Conservation (phyloP, 2,888 invertebrate genomes). For the Napeogenes inachia region DNA sequence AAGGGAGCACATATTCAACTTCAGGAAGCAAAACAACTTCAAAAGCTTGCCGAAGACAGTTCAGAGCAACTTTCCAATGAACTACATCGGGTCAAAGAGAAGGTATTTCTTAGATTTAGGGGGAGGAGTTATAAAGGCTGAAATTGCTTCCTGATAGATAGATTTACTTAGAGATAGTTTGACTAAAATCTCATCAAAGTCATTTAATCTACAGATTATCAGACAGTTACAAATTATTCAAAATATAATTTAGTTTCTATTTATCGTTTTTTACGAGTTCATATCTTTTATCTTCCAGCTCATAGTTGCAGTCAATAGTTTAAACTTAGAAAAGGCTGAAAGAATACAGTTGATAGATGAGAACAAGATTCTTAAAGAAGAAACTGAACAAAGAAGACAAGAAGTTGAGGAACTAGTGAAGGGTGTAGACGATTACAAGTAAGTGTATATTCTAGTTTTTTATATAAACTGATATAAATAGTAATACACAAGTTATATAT, state of each 20-base stretch:
- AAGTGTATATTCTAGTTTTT: constrained; percentile 24
- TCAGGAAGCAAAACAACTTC: constrained; percentile 63
- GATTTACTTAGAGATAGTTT: too few species aligned
- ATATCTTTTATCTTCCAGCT: constrained; percentile 42
- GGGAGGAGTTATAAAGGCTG: too few species aligned
- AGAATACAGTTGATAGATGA: constrained; percentile 47
- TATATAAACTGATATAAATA: background rate
- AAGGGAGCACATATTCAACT: constrained; percentile 65
- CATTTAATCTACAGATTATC: too few species aligned
- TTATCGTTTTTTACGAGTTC: background rate
- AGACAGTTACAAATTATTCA: too few species aligned
- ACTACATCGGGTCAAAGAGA: constrained; percentile 59
- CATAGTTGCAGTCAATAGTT: constrained; percentile 50
- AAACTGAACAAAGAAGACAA: constrained; percentile 43
- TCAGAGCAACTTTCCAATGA: constrained; percentile 56
- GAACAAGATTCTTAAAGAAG: constrained; percentile 38
- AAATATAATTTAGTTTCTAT: background rate
- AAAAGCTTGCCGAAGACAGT: constrained; percentile 60
- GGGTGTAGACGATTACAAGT: constrained; percentile 52
- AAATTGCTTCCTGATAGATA: too few species aligned
- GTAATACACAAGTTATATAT: background rate
- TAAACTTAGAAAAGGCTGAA: constrained; percentile 55
- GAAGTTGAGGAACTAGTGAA: constrained; percentile 45
- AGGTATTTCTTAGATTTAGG: constrained; percentile 39
- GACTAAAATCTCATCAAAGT: too few species aligned